phyloP scores from a whole-genome alignment of 2,888 invertebrate species.

The Synanthedon formicaeformis region DNA sequence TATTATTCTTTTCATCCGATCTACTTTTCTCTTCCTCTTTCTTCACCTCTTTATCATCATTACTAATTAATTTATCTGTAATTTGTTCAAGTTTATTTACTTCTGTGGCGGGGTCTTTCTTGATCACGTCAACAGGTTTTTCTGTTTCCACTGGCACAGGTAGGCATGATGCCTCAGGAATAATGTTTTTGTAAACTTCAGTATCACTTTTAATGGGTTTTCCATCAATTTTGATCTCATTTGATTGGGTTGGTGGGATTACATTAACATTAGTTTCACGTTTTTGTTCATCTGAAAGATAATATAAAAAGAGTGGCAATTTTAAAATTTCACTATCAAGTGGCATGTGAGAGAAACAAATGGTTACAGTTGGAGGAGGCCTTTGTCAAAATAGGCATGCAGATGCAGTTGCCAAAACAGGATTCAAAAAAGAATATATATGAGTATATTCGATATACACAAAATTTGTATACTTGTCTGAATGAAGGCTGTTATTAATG shows the following conservation, averaged over 20 bases:
- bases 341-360: too few relatives aligned
- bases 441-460: too few relatives aligned
- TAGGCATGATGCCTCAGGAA: background rate
- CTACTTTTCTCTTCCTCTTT: constrained; percentile 10
- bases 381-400: too few relatives aligned
- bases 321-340: too few relatives aligned
- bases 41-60: constrained; percentile 16
- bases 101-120: constrained; percentile 4
- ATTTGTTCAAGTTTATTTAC: constrained; percentile 14
- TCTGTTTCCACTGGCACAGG: constrained; percentile 13
- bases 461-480: too few relatives aligned
- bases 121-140: constrained; percentile 8
- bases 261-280: constrained; percentile 5
- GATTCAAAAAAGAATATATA: too few relatives aligned
- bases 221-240: background rate
- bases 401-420: too few relatives aligned
- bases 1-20: constrained; percentile 4
- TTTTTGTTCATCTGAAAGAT: background rate
- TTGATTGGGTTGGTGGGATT: background rate
- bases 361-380: too few relatives aligned
- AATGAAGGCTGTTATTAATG: too few relatives aligned
- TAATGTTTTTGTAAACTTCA: background rate
- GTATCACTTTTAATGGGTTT: background rate
- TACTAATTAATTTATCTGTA: constrained; percentile 16
- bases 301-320: too few relatives aligned